These are phyloP conservation scores for Malaclemys terrapin DNA, from an alignment of 2,113 vertebrate species.

Conservation along the genomic window DNA sequence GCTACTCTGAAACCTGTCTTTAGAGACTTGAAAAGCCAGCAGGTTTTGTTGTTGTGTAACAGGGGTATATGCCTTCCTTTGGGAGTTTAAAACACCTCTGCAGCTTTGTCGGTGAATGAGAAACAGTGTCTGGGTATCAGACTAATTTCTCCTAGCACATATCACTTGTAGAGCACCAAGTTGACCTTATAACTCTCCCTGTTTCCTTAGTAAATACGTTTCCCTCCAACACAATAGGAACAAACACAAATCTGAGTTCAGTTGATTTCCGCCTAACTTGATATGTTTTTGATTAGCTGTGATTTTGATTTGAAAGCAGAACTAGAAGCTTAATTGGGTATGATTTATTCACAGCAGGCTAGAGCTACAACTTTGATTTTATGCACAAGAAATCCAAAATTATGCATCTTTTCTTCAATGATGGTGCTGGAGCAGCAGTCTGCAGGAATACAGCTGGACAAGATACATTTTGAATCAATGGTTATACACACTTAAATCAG, in stretches of 20 bases:
- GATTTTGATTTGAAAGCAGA: background rate
- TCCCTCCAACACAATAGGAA: background rate
- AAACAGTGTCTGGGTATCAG: background rate
- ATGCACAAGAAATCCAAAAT: background rate
- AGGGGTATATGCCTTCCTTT: background rate
- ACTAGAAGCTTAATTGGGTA: background rate
- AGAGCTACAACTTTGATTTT: background rate
- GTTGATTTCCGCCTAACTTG: background rate
- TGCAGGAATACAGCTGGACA: background rate
- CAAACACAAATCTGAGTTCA: background rate
- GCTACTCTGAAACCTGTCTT: no score
- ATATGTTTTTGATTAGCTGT: background rate
- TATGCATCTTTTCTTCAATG: background rate
- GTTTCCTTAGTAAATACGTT: background rate
- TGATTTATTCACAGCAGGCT: background rate
- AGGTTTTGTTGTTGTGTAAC: background rate
- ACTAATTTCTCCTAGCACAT: background rate
- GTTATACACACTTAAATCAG: background rate
- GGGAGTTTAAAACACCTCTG: background rate
- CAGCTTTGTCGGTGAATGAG: background rate
- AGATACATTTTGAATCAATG: background rate
- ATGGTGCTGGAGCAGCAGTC: background rate
- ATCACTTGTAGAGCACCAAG: background rate
- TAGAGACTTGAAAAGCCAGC: background rate
- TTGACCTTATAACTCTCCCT: background rate